Evolutionary conservation across 2,113 vertebrate genomes (phyloP).

Genomic region (Leucoraja erinaceus): DNA sequence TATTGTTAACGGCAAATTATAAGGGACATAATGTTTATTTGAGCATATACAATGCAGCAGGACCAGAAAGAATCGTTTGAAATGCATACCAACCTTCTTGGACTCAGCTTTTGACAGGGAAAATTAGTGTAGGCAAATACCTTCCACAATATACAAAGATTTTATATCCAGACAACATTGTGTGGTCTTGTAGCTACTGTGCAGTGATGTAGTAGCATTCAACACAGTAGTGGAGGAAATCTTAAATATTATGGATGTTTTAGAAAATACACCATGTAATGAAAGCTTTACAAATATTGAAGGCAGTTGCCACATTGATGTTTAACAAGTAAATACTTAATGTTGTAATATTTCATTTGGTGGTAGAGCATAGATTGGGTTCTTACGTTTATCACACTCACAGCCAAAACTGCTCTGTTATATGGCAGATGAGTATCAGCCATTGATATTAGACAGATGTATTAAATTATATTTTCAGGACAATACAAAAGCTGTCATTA

Average conservation of each 20-base stretch:
- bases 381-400: not conserved
- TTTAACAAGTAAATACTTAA: not conserved
- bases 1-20: not conserved
- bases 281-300: not conserved
- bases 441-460: not conserved
- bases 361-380: not conserved
- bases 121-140: too few relatives aligned
- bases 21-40: not conserved
- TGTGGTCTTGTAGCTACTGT: not conserved
- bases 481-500: not conserved
- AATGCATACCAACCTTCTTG: not conserved
- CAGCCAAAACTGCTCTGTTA: not conserved
- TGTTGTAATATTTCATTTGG: constrained; percentile 6
- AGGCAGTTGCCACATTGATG: not conserved
- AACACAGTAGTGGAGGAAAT: not conserved
- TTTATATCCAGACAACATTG: not conserved
- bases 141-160: not conserved
- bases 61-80: not conserved
- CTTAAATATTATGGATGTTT: not conserved
- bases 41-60: not conserved
- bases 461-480: not conserved
- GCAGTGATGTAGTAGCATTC: not conserved
- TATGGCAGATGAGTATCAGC: not conserved
- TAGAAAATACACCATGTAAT: not conserved
- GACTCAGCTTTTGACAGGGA: not conserved